These are phyloP conservation scores for Sparidentex hasta DNA, from an alignment of 2,797 vertebrate genomes.

Conservation along the genomic window DNA sequence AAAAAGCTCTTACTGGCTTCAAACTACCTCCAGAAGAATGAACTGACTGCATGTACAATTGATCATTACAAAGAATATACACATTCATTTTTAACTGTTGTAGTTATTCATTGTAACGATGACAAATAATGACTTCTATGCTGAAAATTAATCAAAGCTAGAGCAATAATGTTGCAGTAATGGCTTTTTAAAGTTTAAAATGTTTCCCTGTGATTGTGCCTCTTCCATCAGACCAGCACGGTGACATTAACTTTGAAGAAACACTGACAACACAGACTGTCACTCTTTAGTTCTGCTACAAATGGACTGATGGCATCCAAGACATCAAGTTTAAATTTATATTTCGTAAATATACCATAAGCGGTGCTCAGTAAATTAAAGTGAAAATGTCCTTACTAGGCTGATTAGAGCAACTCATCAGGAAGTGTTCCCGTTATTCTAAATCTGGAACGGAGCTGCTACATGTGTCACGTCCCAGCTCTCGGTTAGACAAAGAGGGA, in stretches of 20 bases:
- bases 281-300: too few species aligned
- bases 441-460: not conserved
- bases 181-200: too few species aligned
- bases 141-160: not conserved
- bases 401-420: too few species aligned
- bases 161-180: not conserved
- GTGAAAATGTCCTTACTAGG: not conserved
- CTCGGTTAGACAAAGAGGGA: not conserved
- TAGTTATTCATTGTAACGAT: not conserved
- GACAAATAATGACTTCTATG: not conserved
- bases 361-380: not conserved
- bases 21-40: slow-evolving; percentile 17
- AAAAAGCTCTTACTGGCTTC: slow-evolving; percentile 16
- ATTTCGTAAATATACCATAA: not conserved
- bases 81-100: not conserved
- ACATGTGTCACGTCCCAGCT: not conserved
- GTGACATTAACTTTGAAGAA: not conserved
- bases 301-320: not conserved
- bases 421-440: too few species aligned
- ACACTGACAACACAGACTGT: not conserved
- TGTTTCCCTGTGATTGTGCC: not conserved
- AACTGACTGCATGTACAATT: not conserved
- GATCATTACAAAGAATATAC: not conserved
- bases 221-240: not conserved
- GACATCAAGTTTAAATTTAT: not conserved